phyloP scores from a whole-genome alignment of 1,140 invertebrate species.

The Solenopsis fugax region DNA sequence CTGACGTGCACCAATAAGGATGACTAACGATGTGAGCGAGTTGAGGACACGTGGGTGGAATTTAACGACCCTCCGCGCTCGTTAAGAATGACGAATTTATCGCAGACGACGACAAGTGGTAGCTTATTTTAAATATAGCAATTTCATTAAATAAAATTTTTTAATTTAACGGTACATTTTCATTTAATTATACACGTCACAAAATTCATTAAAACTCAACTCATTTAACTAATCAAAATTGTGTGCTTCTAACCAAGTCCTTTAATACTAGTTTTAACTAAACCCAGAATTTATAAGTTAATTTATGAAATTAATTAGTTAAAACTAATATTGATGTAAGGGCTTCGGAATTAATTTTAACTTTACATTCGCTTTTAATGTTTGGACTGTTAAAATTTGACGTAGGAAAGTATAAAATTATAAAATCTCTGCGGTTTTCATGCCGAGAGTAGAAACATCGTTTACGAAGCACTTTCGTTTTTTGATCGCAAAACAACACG shows the following conservation, averaged over 20 bases:
- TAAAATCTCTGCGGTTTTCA: conserved; percentile 18
- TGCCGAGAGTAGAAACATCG: not conserved
- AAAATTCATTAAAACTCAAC: not conserved
- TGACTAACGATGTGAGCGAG: conserved; percentile 72
- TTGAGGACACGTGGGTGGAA: conserved; percentile 60
- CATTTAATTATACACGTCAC: too few relatives aligned
- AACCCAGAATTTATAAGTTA: not conserved
- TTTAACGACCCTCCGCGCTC: conserved; percentile 47
- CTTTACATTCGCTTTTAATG: not conserved
- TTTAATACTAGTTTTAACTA: not conserved
- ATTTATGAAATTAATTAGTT: not conserved
- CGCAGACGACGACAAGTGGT: conserved; percentile 6
- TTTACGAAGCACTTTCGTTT: not conserved
- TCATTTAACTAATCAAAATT: not conserved
- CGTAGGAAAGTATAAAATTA: not conserved
- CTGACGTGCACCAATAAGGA: conserved; percentile 62
- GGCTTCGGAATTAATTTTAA: conserved; percentile 3
- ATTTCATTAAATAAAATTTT: not conserved
- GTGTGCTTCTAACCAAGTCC: not conserved
- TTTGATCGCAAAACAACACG: not conserved
- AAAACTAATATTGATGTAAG: not conserved
- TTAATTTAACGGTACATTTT: too few relatives aligned
- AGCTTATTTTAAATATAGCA: not conserved
- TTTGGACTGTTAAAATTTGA: not conserved
- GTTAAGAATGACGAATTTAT: conserved; percentile 46